phyloP scores from a whole-genome alignment of 2,797 vertebrate genomes.

The Eutrigla gurnardus region DNA sequence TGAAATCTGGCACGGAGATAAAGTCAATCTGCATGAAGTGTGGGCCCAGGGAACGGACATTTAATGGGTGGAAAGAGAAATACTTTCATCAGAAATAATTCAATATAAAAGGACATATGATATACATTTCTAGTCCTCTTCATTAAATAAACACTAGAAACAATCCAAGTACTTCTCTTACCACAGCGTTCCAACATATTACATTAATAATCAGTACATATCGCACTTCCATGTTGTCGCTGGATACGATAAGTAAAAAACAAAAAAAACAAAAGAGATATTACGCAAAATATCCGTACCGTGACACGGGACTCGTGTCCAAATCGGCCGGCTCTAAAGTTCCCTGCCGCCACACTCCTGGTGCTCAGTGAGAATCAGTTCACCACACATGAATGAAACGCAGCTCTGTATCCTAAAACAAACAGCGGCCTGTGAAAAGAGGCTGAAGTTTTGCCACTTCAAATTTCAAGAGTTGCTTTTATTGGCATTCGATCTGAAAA shows the following conservation, averaged over 20 bases:
- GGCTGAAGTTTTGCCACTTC: constrained; percentile 78
- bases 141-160: too few species aligned
- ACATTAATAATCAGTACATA: background rate
- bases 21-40: constrained; percentile 47
- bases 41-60: constrained; percentile 32
- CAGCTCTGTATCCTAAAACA: constrained; percentile 77
- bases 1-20: constrained; percentile 45
- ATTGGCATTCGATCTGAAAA: constrained; percentile 82
- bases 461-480: constrained; percentile 80
- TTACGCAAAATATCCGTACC: background rate
- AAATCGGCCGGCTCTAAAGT: constrained; percentile 19
- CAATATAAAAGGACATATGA: constrained; percentile 1
- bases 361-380: constrained; percentile 63
- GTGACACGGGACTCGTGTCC: constrained; percentile 38
- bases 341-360: constrained; percentile 60
- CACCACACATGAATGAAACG: constrained; percentile 74
- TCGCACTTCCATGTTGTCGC: background rate
- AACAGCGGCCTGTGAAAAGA: constrained; percentile 71
- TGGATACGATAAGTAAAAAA: background rate
- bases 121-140: background rate
- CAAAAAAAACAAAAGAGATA: constrained; percentile 4
- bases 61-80: constrained; percentile 34
- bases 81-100: constrained; percentile 19
- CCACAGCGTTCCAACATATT: background rate
- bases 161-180: too few species aligned